Evolutionary conservation across 2,888 invertebrate species (phyloP).

Genomic region (Ptychoptera contaminata): DNA sequence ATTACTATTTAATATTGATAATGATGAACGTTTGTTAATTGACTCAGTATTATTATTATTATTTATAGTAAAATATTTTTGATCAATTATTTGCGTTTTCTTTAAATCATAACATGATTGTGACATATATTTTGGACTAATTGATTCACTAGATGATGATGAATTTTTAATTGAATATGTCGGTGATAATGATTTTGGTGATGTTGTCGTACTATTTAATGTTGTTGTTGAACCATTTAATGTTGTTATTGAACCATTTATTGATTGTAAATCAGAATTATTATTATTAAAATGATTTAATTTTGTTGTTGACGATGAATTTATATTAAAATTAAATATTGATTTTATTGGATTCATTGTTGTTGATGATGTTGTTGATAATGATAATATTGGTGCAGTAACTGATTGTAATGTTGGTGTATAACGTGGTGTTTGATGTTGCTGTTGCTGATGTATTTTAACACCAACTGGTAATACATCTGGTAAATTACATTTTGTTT

Average conservation of each 20-base stretch:
- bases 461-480: conserved; percentile 40
- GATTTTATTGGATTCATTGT: conserved; percentile 16
- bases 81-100: conserved; percentile 25
- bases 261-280: neutral
- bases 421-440: neutral
- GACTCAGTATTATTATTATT: neutral
- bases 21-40: conserved; percentile 9
- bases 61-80: neutral
- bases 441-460: conserved; percentile 22
- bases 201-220: conserved; percentile 16
- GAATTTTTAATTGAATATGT: conserved; percentile 15
- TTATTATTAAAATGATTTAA: conserved; percentile 6
- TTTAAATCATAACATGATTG: conserved; percentile 30
- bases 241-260: conserved; percentile 10
- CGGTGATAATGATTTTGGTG: conserved; percentile 12
- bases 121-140: conserved; percentile 24
- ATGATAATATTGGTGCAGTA: conserved; percentile 17
- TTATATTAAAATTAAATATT: conserved; percentile 20
- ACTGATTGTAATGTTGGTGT: neutral
- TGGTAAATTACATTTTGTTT: conserved; percentile 30
- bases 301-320: conserved; percentile 14
- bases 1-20: conserved; percentile 7
- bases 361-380: conserved; percentile 14
- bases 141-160: conserved; percentile 12
- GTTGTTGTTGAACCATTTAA: conserved; percentile 7